Evolutionary conservation across 2,888 invertebrate genomes (phyloP).

Genomic region (Chloromyia formosa): DNA sequence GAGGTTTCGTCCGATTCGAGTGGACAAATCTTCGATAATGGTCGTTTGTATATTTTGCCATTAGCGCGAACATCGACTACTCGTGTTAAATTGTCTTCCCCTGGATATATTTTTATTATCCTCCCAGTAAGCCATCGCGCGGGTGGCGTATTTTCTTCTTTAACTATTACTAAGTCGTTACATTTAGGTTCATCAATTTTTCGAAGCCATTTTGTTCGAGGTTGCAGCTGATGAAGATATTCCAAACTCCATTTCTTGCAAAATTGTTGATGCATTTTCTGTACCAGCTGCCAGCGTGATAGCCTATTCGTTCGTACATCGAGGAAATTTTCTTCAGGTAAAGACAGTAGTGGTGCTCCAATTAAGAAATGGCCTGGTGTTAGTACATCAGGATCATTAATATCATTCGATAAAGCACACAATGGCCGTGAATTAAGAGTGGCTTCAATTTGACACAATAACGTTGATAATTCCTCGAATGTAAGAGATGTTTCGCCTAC

Average conservation of each 20-base stretch:
- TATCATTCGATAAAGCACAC: background rate
- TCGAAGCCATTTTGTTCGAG: background rate
- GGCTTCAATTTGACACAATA: slow-evolving; percentile 16
- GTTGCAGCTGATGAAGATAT: slow-evolving; percentile 1
- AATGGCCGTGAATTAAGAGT: slow-evolving; percentile 3
- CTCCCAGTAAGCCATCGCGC: too few species aligned
- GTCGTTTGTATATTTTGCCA: too few species aligned
- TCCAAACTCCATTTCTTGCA: background rate
- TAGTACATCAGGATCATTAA: background rate
- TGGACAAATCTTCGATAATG: background rate
- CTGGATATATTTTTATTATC: too few species aligned
- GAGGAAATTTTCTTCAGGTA: background rate
- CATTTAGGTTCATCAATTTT: background rate
- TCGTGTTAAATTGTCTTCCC: too few species aligned
- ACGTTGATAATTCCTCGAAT: slow-evolving; percentile 9
- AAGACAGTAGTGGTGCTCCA: background rate
- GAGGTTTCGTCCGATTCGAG: too few species aligned
- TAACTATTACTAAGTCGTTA: background rate
- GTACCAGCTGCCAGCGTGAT: too few species aligned
- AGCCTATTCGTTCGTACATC: background rate
- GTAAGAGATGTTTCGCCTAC: background rate
- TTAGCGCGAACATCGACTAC: too few species aligned
- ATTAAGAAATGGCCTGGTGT: slow-evolving; percentile 24
- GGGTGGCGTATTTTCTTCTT: background rate
- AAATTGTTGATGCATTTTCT: background rate